Conservation (phyloP, 2,113 vertebrate genomes). For the Hyaena hyaena region DNA sequence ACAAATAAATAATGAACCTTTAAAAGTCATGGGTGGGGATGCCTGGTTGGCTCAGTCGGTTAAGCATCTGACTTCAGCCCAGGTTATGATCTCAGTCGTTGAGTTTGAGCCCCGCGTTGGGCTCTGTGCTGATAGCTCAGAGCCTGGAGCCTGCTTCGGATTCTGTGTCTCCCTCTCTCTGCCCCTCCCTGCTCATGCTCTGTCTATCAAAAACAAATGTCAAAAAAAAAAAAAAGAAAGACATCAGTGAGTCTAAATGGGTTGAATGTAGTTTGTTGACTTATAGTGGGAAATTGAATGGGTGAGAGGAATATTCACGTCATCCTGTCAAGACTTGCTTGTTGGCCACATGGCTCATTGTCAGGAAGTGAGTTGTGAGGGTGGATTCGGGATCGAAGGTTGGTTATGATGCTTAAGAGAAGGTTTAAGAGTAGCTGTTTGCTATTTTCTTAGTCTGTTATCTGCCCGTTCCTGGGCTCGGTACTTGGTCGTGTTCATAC, state of each 20-base stretch:
- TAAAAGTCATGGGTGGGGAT: neutral
- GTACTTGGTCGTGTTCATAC: neutral
- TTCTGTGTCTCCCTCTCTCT: too few species aligned
- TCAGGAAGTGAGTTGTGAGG: neutral
- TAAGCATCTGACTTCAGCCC: too few species aligned
- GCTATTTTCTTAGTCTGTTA: neutral
- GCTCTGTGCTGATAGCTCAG: too few species aligned
- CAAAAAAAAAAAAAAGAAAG: too few species aligned
- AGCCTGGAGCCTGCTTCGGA: too few species aligned
- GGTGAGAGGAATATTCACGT: neutral
- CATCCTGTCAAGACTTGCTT: neutral
- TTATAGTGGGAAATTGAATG: neutral
- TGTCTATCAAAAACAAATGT: too few species aligned
- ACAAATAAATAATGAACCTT: neutral
- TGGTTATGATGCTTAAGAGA: neutral
- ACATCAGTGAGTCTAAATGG: neutral
- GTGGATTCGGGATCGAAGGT: neutral
- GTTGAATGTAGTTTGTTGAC: neutral
- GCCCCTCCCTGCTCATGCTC: too few species aligned
- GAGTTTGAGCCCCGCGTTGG: too few species aligned
- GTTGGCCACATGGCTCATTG: neutral
- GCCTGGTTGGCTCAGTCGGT: too few species aligned
- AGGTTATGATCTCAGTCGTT: too few species aligned
- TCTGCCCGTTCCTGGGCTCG: neutral
- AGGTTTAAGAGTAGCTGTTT: neutral